Evolutionary conservation across 2,888 invertebrate genomes (phyloP), one percentile per base, ranked within the genome.

Genomic region (Andrena praecox): DNA sequence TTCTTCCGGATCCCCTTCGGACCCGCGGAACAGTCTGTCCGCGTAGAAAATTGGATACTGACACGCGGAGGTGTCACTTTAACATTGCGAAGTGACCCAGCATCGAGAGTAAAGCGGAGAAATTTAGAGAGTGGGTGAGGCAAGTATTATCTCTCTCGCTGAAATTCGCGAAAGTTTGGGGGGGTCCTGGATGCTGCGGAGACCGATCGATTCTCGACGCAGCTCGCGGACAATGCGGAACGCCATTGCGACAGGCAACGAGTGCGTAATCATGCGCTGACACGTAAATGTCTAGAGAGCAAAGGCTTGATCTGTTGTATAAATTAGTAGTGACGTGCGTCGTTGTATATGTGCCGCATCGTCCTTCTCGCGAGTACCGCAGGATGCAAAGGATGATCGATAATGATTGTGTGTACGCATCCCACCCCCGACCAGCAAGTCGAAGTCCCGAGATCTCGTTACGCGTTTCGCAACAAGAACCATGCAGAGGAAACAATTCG

Each of bases 261-360:
- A 83, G 83, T 76, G 83, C 83, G 82, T 89, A 73, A 77, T 77
- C 70, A 80, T 88, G 76, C 84, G 85, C 76, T 80, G 81, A 89
- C 89, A 85, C 85, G 82, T 88, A 83, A 88, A 80, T 89, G 89
- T 89, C 81, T 87, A 89, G 87, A 88, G 81, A 89, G 85, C 86
- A 90, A 87, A 89, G 81, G 90, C 90, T 89, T 89, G 89, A 90
- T 89, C 85, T 90, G 90, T 89, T 89, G 89, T 89, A 89, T 56
- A 88, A 89, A 85, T 86, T 84, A 90, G 89, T 89, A 90, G 90
- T 90, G 88, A 90, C 86, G 90, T 87, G 82, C 87, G 76, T 85
- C 87, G 80, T 87, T 90, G 86, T 89, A 87, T 89, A 87, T 89
- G 86, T 90, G 84, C 82, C 86, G 89, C 89, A 89, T 89, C 85